Base-by-base conservation (phyloP, 2,888 invertebrate genomes). In the Camponotus fellah region DNA sequence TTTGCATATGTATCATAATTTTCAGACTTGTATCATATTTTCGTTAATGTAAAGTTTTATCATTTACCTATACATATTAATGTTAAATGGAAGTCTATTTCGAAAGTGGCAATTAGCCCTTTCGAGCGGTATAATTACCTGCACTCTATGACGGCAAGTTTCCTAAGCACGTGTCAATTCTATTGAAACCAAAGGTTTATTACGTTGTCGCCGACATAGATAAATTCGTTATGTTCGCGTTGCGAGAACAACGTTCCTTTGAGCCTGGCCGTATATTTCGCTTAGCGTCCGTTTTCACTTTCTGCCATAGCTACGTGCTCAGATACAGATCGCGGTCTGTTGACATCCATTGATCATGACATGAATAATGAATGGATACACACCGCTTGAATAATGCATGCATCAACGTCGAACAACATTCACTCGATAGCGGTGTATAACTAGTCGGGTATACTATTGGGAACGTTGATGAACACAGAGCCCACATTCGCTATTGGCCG, bases 311-410 rank as follows among this genome's bases (percentile, higher is more conserved):
- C 83, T 84, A 87, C 86, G 88, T 86, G 89, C 88, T 89, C 91
- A 88, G 92, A 92, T 92, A 91, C 91, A 91, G 91, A 92, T 93
- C 91, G 91, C 88, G 89, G 90, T 91, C 87, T 92, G 92, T 92
- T 93, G 92, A 93, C 92, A 92, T 91, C 92, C 91, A 92, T 91
- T 92, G 93, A 93, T 92, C 92, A 92, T 87, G 91, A 89, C 92
- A 91, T 93, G 93, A 93, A 93, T 93, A 93, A 93, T 92, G 92
- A 92, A 93, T 92, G 91, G 91, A 91, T 91, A 92, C 86, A 85
- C 86, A 85, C 64, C 75, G 87, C 85, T 84, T 93, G 93, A 93
- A 93, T 93, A 93, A 93, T 93, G 92, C 92, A 93, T 93, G 91
- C 89, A 91, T 91, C 92, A 89, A 89, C 90, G 90, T 89, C 89